phyloP scores from a whole-genome alignment of 1,140 invertebrate species.

The Cydia amplana region DNA sequence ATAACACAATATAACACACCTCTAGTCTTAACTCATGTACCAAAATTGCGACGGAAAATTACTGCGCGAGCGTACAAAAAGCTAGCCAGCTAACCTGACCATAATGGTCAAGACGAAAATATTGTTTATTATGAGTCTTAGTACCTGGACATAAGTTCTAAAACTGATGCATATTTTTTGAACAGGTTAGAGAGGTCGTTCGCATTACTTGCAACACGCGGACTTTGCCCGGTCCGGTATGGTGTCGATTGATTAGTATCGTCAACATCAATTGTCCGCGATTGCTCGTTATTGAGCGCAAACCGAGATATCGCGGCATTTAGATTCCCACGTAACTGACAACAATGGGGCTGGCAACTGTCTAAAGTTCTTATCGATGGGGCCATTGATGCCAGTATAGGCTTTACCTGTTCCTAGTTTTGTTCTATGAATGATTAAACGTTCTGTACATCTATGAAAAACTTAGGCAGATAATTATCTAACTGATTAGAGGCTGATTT shows the following conservation, averaged over 20 bases:
- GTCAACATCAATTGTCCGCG: slow-evolving; percentile 45
- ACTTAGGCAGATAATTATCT: too few relatives aligned
- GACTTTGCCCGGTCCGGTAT: slow-evolving; percentile 47
- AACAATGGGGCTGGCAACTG: background rate
- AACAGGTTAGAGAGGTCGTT: slow-evolving; percentile 41
- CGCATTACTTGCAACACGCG: slow-evolving; percentile 37
- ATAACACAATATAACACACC: too few relatives aligned
- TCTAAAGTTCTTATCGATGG: background rate
- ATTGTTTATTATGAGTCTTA: background rate
- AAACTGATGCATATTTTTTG: background rate
- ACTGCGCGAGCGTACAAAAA: slow-evolving; percentile 7
- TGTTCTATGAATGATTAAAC: too few relatives aligned
- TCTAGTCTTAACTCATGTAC: background rate
- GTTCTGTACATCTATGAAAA: too few relatives aligned
- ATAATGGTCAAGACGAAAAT: background rate
- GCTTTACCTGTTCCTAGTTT: too few relatives aligned
- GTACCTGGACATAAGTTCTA: background rate
- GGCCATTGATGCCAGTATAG: too few relatives aligned
- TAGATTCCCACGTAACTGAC: background rate
- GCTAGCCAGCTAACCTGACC: background rate
- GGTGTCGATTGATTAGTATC: slow-evolving; percentile 22
- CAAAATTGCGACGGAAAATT: slow-evolving; percentile 5
- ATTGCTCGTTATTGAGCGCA: slow-evolving; percentile 39
- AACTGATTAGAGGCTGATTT: too few relatives aligned
- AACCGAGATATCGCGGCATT: slow-evolving; percentile 36